Evolutionary conservation across 1,140 invertebrate genomes (phyloP).

Genomic region (Oreohelix idahoensis): DNA sequence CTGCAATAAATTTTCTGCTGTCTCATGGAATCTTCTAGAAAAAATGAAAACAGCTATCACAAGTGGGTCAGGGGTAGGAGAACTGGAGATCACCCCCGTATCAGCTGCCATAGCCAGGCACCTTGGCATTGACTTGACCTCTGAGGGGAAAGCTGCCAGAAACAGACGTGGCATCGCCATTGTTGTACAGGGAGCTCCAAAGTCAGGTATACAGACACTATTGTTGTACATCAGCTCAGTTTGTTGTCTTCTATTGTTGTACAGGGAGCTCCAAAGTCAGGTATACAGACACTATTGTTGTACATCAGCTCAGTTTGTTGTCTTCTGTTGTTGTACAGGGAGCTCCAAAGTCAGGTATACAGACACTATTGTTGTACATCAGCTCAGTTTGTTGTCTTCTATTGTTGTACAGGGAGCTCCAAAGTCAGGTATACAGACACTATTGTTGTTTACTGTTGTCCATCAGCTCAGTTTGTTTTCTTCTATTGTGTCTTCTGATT

Average conservation of each 20-base stretch:
- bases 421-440: conserved; percentile 59
- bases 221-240: neutral
- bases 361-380: neutral
- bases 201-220: conserved; percentile 59
- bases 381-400: no score
- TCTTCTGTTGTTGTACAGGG: conserved; percentile 61
- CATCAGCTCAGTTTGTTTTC: no score
- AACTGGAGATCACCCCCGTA: conserved; percentile 73
- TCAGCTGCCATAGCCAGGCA: conserved; percentile 72
- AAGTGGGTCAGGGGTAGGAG: conserved; percentile 65
- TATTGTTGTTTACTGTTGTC: neutral
- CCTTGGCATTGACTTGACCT: conserved; percentile 72
- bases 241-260: conserved; percentile 40
- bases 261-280: conserved; percentile 71
- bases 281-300: conserved; percentile 44
- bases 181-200: conserved; percentile 72
- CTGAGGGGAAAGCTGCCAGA: conserved; percentile 71
- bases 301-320: no score
- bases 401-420: conserved; percentile 69
- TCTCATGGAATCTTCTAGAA: conserved; percentile 21
- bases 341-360: conserved; percentile 68
- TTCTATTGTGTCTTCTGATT: no score
- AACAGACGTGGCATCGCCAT: conserved; percentile 72
- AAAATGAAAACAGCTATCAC: conserved; percentile 37
- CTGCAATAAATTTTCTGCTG: no score